These are phyloP conservation scores for Pachycephala philippinensis DNA, from an alignment of 2,113 vertebrate genomes.

Conservation along the genomic window DNA sequence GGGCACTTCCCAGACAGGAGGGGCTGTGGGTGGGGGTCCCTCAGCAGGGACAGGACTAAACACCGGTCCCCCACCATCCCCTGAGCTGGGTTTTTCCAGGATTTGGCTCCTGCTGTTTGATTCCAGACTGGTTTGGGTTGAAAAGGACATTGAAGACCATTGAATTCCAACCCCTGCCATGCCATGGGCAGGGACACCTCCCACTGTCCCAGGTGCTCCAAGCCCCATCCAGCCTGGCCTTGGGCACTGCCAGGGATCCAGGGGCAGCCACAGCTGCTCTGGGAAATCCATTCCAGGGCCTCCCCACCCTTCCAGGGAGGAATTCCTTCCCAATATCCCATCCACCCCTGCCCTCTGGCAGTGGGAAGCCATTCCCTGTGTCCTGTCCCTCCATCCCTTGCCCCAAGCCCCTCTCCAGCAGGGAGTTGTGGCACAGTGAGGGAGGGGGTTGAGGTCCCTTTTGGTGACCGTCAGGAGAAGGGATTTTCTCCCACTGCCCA, in stretches of 20 bases:
- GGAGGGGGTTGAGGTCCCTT: accelerated
- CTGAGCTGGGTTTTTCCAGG: background rate
- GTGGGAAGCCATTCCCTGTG: too few relatives aligned
- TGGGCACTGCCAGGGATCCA: background rate
- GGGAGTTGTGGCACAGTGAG: background rate
- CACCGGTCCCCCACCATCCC: background rate
- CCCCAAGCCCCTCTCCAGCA: background rate
- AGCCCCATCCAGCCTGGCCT: accelerated
- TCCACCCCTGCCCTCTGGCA: accelerated
- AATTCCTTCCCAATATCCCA: background rate
- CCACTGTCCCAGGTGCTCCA: background rate
- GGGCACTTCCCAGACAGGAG: background rate
- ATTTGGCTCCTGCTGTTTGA: background rate
- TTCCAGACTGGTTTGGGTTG: background rate
- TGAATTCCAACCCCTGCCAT: background rate
- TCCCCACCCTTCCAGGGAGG: accelerated
- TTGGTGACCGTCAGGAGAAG: background rate
- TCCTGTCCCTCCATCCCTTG: background rate
- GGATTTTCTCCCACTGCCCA: background rate
- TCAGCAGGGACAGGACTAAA: background rate
- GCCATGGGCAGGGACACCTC: background rate
- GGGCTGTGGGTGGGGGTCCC: background rate
- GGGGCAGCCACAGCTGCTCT: background rate
- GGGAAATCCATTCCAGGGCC: too few relatives aligned
- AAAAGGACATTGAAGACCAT: background rate